Evolutionary conservation across 1,140 invertebrate genomes (phyloP).

Genomic region (Drosophila albomicans): DNA sequence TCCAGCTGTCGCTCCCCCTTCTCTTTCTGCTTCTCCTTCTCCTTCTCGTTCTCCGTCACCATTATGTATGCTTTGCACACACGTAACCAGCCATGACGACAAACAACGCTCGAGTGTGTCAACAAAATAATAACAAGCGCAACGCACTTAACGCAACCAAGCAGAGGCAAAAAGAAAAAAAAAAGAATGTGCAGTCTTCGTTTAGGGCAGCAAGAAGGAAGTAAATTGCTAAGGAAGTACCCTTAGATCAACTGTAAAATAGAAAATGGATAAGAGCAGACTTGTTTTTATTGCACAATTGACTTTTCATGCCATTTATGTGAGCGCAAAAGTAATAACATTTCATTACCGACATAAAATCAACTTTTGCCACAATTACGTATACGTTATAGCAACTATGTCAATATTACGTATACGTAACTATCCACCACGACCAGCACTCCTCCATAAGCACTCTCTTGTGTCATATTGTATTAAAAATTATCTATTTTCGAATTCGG

Average conservation of each 20-base stretch:
- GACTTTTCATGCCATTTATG: constrained; percentile 4
- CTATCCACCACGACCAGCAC: too few relatives aligned
- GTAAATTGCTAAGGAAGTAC: too few relatives aligned
- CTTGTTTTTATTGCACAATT: constrained; percentile 26
- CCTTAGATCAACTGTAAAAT: neutral
- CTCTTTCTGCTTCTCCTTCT: neutral
- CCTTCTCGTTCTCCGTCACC: too few relatives aligned
- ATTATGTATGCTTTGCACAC: neutral
- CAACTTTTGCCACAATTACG: neutral
- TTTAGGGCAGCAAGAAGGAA: neutral
- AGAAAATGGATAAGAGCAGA: constrained; percentile 1
- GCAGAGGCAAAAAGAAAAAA: too few relatives aligned
- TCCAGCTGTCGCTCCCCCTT: constrained; percentile 6
- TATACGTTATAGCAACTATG: neutral
- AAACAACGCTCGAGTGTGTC: constrained; percentile 19
- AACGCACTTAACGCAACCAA: neutral
- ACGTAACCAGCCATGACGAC: constrained; percentile 8
- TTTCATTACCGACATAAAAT: neutral
- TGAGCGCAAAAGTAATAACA: neutral
- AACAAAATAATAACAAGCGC: constrained; percentile 32
- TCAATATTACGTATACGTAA: neutral
- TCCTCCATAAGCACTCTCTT: too few relatives aligned
- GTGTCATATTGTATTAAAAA: too few relatives aligned
- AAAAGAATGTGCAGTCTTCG: neutral
- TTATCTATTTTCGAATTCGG: neutral